Percentiles rank a stretch among this genome's conserved stretches.
Conservation (phyloP, 2,113 vertebrate genomes). For the Oriolus oriolus region DNA sequence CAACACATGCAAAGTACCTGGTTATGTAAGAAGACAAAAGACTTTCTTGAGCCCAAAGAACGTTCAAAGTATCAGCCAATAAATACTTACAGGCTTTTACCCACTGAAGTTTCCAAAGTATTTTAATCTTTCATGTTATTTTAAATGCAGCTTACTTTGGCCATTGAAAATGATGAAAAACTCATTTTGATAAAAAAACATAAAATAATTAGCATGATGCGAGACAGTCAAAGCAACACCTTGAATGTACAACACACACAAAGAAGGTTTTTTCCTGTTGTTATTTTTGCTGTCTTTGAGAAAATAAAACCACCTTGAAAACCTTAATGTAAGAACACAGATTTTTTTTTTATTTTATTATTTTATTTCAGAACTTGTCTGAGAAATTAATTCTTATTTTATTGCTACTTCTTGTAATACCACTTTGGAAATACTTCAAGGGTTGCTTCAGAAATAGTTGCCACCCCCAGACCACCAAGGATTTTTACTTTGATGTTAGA, state of each 20-base stretch:
- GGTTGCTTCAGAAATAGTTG: neutral
- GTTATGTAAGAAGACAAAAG: neutral
- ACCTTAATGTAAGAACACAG: neutral
- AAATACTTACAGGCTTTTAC: neutral
- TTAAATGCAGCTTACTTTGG: neutral
- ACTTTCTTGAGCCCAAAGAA: neutral
- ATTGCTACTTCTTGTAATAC: neutral
- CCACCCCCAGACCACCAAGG: neutral
- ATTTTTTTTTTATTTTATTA: neutral
- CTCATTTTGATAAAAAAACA: neutral
- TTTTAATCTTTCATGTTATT: neutral
- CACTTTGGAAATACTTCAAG: neutral
- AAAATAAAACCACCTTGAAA: neutral
- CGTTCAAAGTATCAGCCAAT: neutral
- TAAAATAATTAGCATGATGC: neutral
- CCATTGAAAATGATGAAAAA: neutral
- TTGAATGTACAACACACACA: neutral
- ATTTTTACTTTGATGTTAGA: neutral
- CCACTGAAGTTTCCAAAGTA: neutral
- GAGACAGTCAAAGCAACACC: neutral
- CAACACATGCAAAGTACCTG: fast-evolving
- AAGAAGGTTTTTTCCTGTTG: neutral
- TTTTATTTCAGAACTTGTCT: neutral
- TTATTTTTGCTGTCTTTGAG: neutral
- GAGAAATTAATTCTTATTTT: neutral